Conservation (phyloP, 2,113 vertebrate species). For the Nerophis lumbriciformis region DNA sequence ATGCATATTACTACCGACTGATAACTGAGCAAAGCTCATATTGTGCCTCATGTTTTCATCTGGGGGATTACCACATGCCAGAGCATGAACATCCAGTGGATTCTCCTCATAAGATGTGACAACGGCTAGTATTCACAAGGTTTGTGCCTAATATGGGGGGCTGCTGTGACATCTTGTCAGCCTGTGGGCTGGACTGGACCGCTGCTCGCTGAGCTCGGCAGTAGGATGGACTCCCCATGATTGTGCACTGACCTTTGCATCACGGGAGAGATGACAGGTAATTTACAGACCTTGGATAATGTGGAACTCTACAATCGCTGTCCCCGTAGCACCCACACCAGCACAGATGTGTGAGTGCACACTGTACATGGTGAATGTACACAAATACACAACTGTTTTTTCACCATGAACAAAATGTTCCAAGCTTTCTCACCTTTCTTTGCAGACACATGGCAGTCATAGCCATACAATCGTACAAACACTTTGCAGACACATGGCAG, state of each 20-base stretch:
- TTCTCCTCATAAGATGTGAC: constrained; percentile 46
- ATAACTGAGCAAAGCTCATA: background rate
- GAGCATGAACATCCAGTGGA: constrained; percentile 12
- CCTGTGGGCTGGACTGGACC: constrained; percentile 61
- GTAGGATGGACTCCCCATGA: constrained; percentile 78
- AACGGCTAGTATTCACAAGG: constrained; percentile 38
- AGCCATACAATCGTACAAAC: constrained; percentile 17
- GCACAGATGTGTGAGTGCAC: constrained; percentile 14
- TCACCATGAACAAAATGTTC: constrained; percentile 1
- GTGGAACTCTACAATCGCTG: constrained; percentile 64
- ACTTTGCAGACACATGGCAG: constrained; percentile 22
- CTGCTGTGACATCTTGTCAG: constrained; percentile 70
- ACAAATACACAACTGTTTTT: too few species aligned
- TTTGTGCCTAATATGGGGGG: constrained; percentile 62
- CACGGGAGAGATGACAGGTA: constrained; percentile 81
- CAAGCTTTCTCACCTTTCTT: constrained; percentile 13
- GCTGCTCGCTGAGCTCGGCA: constrained; percentile 50
- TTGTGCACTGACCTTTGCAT: constrained; percentile 81
- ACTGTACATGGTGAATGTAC: background rate
- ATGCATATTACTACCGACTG: too few species aligned
- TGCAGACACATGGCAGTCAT: constrained; percentile 2
- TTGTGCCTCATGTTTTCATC: constrained; percentile 10
- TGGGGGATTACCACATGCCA: background rate
- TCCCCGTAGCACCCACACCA: constrained; percentile 41
- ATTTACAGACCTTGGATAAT: constrained; percentile 71